phyloP scores from a whole-genome alignment of 2,797 vertebrate species.

The Myotis myotis region DNA sequence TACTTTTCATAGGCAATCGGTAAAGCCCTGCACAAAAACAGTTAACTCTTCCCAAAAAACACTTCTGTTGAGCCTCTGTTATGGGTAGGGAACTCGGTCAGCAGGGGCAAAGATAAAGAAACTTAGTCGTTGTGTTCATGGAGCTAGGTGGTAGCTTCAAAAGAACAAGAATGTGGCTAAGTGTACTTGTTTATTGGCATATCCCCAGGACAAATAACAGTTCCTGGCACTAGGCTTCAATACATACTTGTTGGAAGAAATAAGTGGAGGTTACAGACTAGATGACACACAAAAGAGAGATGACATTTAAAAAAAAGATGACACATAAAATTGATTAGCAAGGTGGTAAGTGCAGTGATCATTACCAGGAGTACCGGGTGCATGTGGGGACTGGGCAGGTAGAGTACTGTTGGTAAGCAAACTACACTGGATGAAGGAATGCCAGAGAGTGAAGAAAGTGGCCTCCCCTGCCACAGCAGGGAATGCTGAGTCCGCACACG shows the following conservation, averaged over 20 bases:
- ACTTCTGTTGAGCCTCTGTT: neutral
- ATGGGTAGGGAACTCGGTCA: neutral
- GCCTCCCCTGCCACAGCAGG: neutral
- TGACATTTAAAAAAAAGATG: neutral
- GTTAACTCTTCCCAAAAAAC: neutral
- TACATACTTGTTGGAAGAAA: conserved; percentile 10
- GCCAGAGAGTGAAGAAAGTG: neutral
- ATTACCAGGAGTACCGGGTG: neutral
- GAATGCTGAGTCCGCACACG: neutral
- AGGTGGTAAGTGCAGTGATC: neutral
- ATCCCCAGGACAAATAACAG: neutral
- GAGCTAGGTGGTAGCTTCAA: neutral
- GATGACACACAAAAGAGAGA: neutral
- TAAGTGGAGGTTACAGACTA: neutral
- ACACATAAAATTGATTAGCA: neutral
- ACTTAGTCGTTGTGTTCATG: neutral
- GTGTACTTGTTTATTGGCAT: neutral
- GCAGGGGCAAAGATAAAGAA: neutral
- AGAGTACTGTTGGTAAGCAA: neutral
- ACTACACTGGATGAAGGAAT: neutral
- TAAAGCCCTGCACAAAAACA: conserved; percentile 37
- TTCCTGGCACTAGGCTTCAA: neutral
- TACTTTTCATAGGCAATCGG: neutral
- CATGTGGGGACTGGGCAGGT: accelerated
- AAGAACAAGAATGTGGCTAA: neutral